These are phyloP conservation scores for Acropora yongei DNA, from an alignment of 64 coral and sea anemone species.

Conservation along the genomic window DNA sequence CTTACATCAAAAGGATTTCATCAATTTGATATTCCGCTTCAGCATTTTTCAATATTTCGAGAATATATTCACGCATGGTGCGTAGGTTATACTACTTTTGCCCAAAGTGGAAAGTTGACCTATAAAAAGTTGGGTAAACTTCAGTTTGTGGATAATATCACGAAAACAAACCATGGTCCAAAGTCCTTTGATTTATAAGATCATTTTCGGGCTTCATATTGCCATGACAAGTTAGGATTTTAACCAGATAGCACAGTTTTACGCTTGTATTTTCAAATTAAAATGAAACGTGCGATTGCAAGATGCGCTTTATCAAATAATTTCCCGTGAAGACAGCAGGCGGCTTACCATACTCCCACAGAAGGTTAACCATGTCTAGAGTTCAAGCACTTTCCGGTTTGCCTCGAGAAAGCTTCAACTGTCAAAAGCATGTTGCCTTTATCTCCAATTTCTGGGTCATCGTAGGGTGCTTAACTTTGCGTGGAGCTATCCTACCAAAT, in stretches of 20 bases:
- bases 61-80: background rate
- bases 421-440: background rate
- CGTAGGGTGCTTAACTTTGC: background rate
- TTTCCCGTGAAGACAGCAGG: background rate
- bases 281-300: background rate
- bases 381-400: slow-evolving; percentile 25
- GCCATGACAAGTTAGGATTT: background rate
- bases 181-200: background rate
- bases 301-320: background rate
- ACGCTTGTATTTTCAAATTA: background rate
- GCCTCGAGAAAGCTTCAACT: background rate
- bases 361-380: background rate
- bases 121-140: background rate
- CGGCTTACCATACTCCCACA: background rate
- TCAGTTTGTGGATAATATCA: background rate
- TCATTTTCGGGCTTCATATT: background rate
- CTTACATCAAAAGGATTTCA: too few species aligned
- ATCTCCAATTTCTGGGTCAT: background rate
- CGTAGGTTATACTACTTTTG: background rate
- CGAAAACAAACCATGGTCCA: background rate
- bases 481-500: background rate
- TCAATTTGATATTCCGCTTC: too few species aligned
- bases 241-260: background rate
- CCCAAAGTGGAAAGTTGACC: background rate
- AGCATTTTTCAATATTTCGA: too few species aligned